phyloP scores from a whole-genome alignment of 2,113 vertebrate genomes.

The Pseudorhombus dupliciocellatus region DNA sequence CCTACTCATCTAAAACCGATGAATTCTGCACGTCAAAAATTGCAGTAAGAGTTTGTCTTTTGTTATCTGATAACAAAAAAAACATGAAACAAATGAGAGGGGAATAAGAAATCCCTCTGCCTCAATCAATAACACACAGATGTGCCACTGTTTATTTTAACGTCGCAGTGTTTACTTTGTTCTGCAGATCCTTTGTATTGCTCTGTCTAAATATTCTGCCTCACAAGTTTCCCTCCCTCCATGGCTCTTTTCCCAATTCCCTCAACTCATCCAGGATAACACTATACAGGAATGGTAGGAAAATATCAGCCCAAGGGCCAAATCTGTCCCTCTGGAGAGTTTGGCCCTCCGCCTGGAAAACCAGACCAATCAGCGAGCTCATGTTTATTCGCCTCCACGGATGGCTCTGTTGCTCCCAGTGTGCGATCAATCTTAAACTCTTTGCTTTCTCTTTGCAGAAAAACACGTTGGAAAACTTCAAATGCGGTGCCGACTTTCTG shows the following conservation, averaged over 20 bases:
- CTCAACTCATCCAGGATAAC: slow-evolving; percentile 20
- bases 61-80: slow-evolving; percentile 9
- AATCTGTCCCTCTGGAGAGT: slow-evolving; percentile 4
- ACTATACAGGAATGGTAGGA: not conserved
- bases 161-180: slow-evolving; percentile 27
- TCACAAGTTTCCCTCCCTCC: slow-evolving; percentile 6
- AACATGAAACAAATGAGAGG: not conserved
- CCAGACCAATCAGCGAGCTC: slow-evolving; percentile 7
- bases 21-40: slow-evolving; percentile 69
- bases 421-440: not conserved
- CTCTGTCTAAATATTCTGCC: slow-evolving; percentile 25
- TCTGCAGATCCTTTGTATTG: slow-evolving; percentile 16
- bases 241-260: slow-evolving; percentile 14
- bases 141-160: slow-evolving; percentile 33
- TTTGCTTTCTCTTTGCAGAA: slow-evolving; percentile 50
- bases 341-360: slow-evolving; percentile 3
- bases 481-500: slow-evolving; percentile 91
- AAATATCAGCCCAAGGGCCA: not conserved
- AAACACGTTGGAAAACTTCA: slow-evolving; percentile 66
- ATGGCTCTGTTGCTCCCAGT: not conserved
- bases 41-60: slow-evolving; percentile 50
- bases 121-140: slow-evolving; percentile 29
- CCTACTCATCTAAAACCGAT: slow-evolving; percentile 77
- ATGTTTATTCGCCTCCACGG: not conserved
- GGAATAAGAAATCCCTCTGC: slow-evolving; percentile 10